These are phyloP conservation scores for Dioctria rufipes DNA, from an alignment of 2,888 invertebrate species.

Conservation along the genomic window DNA sequence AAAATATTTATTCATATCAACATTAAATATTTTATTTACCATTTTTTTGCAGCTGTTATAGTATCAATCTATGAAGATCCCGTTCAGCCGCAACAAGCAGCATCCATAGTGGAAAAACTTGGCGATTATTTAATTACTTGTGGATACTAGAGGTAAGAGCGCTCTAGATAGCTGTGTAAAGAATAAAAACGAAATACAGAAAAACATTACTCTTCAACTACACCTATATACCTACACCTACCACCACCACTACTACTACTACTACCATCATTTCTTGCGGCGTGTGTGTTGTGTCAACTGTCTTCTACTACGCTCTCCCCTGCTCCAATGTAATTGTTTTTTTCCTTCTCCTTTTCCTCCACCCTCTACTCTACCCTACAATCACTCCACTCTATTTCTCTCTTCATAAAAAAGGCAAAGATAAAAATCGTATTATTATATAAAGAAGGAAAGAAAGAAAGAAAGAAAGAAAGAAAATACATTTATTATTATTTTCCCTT, in stretches of 20 bases:
- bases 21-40: constrained; percentile 32
- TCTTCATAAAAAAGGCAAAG: background rate
- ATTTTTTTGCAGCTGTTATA: constrained; percentile 83
- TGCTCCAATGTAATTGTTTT: constrained; percentile 32
- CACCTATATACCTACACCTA: constrained; percentile 14
- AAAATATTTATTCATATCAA: no score
- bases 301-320: constrained; percentile 36
- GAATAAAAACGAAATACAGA: constrained; percentile 36
- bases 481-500: constrained; percentile 43
- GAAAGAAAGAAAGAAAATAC: background rate
- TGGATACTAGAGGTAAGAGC: constrained; percentile 88
- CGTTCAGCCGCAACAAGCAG: constrained; percentile 96
- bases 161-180: constrained; percentile 55
- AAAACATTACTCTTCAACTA: constrained; percentile 18
- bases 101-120: constrained; percentile 96
- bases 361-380: no score
- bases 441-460: constrained; percentile 19
- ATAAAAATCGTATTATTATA: constrained; percentile 35
- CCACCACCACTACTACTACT: background rate
- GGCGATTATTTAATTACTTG: constrained; percentile 97
- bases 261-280: constrained; percentile 54
- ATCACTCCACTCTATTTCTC: background rate
- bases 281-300: constrained; percentile 58
- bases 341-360: background rate
- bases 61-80: constrained; percentile 96